phyloP scores from a whole-genome alignment of 2,888 invertebrate species.

The Zaprionus bogoriensis region DNA sequence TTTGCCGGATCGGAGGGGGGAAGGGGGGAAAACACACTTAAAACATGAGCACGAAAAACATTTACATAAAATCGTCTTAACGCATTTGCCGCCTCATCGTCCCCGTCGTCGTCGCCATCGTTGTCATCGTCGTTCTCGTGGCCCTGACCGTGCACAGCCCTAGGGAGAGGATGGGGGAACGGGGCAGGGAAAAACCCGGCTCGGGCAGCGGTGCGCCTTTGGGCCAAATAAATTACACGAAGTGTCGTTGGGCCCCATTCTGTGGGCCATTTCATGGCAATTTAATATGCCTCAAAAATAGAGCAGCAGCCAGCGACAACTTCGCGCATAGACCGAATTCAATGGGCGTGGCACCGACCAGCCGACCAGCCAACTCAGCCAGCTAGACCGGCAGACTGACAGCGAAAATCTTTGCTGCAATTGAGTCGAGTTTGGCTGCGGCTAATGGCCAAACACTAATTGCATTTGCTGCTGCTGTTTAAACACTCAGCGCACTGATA shows the following conservation, averaged over 20 bases:
- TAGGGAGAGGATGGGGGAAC: background rate
- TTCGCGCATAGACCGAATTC: constrained; percentile 11
- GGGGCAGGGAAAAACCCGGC: background rate
- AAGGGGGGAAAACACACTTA: constrained; percentile 71
- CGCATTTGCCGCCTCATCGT: constrained; percentile 77
- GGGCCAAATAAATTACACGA: constrained; percentile 76
- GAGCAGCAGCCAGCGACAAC: constrained; percentile 6
- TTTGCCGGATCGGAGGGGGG: constrained; percentile 48
- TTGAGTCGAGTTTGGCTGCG: background rate
- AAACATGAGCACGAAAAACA: constrained; percentile 78
- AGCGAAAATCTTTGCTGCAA: too few relatives aligned
- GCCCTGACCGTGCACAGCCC: constrained; percentile 38
- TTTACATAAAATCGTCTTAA: constrained; percentile 79
- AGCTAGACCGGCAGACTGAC: too few relatives aligned
- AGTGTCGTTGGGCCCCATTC: constrained; percentile 68
- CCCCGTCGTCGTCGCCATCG: constrained; percentile 20
- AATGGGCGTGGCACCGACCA: constrained; percentile 22
- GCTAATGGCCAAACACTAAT: constrained; percentile 42
- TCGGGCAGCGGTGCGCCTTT: constrained; percentile 47
- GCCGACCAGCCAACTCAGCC: background rate
- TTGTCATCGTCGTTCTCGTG: too few relatives aligned
- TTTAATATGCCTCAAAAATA: constrained; percentile 55
- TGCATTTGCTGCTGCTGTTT: constrained; percentile 54
- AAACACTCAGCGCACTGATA: constrained; percentile 36
- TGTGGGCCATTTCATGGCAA: constrained; percentile 74